A percentile compares a stretch with the other conserved stretches of the same genome.
Conservation (phyloP, 2,888 invertebrate species). For the Priocnemis perturbator region DNA sequence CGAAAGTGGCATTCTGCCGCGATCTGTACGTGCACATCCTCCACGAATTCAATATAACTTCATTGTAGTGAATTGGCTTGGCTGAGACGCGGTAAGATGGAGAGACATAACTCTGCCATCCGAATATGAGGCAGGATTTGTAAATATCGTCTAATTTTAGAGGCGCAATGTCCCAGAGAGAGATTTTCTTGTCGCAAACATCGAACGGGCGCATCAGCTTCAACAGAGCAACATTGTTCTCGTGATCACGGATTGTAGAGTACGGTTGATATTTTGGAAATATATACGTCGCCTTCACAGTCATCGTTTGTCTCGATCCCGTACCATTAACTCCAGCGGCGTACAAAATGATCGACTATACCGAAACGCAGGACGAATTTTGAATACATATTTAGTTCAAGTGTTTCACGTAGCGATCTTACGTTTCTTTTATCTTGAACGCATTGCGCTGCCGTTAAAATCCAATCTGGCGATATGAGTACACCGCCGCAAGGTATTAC, state of each 20-base stretch:
- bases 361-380: slow-evolving; percentile 5
- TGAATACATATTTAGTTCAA: slow-evolving; percentile 9
- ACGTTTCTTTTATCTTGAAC: slow-evolving; percentile 59
- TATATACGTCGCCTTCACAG: slow-evolving; percentile 60
- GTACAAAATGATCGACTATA: slow-evolving; percentile 55
- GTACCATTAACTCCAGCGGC: slow-evolving; percentile 54
- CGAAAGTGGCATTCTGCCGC: slow-evolving; percentile 45
- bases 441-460: slow-evolving; percentile 62
- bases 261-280: slow-evolving; percentile 55
- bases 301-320: slow-evolving; percentile 44
- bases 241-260: slow-evolving; percentile 50
- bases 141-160: slow-evolving; percentile 51
- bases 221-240: slow-evolving; percentile 57
- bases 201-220: slow-evolving; percentile 55
- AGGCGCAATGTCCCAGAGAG: slow-evolving; percentile 47
- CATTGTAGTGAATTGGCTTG: slow-evolving; percentile 56
- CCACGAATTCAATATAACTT: slow-evolving; percentile 55
- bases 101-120: slow-evolving; percentile 57
- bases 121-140: slow-evolving; percentile 58
- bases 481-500: slow-evolving; percentile 60
- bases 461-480: slow-evolving; percentile 59
- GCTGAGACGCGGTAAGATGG: slow-evolving; percentile 49
- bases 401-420: slow-evolving; percentile 23
- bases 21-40: slow-evolving; percentile 55
- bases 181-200: slow-evolving; percentile 42